phyloP scores from a whole-genome alignment of 2,888 invertebrate species.

The Idaea biselata region DNA sequence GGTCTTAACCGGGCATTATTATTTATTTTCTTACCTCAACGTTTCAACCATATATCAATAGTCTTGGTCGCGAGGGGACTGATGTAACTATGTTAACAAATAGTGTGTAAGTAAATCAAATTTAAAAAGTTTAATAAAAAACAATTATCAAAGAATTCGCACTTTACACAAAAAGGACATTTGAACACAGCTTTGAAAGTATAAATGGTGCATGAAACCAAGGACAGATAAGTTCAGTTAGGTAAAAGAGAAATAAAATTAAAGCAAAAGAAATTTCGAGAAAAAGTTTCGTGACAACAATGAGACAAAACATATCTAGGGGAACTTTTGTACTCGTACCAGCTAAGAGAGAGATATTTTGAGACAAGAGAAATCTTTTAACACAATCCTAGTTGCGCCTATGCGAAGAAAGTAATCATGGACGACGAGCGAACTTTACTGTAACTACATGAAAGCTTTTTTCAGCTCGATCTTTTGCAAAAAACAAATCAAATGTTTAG shows the following conservation, averaged over 20 bases:
- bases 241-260: constrained; percentile 71
- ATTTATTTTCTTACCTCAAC: no score
- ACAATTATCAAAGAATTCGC: not conserved
- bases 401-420: constrained; percentile 3
- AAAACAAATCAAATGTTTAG: not conserved
- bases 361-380: constrained; percentile 29
- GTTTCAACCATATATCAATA: no score
- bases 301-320: constrained; percentile 75
- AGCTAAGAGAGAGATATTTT: constrained; percentile 26
- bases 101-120: no score
- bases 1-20: no score
- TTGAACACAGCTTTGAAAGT: not conserved
- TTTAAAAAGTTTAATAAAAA: no score
- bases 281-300: constrained; percentile 67
- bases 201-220: not conserved
- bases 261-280: constrained; percentile 59
- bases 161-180: not conserved
- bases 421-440: not conserved
- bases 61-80: no score
- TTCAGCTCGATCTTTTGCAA: not conserved
- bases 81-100: no score
- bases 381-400: constrained; percentile 18
- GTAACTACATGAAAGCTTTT: not conserved
- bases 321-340: constrained; percentile 33
- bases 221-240: constrained; percentile 28